Conservation (phyloP, 2,888 invertebrate genomes). For the Podotricha telesiphe region DNA sequence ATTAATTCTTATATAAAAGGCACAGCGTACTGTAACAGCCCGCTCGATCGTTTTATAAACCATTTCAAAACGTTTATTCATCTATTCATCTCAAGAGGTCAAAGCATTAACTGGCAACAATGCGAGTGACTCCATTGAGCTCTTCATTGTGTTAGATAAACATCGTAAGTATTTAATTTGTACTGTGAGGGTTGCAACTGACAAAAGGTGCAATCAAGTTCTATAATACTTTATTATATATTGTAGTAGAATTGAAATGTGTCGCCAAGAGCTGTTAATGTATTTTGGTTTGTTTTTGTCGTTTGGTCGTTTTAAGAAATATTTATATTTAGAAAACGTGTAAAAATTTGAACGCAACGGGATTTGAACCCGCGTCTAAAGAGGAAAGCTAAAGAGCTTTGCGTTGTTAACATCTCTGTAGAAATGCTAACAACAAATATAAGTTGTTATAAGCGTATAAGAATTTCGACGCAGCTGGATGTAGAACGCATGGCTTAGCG, state of each 20-base stretch:
- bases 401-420: no score
- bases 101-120: slow-evolving; percentile 19
- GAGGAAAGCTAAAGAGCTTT: no score
- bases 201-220: slow-evolving; percentile 7
- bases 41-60: slow-evolving; percentile 1
- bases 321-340: no score
- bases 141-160: slow-evolving; percentile 30
- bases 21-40: not conserved
- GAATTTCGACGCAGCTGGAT: no score
- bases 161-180: slow-evolving; percentile 31
- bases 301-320: no score
- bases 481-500: no score
- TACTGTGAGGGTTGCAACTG: slow-evolving; percentile 21
- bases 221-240: not conserved
- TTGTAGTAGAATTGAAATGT: not conserved
- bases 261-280: not conserved
- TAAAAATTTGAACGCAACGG: no score
- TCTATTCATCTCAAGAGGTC: slow-evolving; percentile 25
- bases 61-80: slow-evolving; percentile 11
- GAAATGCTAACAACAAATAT: no score
- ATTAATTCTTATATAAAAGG: not conserved
- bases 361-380: no score
- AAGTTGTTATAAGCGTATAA: no score
- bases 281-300: no score
- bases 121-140: slow-evolving; percentile 26